These are phyloP conservation scores for Zoanthus gigantus DNA, from an alignment of 92 coral and sea anemone genomes.

Conservation along the genomic window DNA sequence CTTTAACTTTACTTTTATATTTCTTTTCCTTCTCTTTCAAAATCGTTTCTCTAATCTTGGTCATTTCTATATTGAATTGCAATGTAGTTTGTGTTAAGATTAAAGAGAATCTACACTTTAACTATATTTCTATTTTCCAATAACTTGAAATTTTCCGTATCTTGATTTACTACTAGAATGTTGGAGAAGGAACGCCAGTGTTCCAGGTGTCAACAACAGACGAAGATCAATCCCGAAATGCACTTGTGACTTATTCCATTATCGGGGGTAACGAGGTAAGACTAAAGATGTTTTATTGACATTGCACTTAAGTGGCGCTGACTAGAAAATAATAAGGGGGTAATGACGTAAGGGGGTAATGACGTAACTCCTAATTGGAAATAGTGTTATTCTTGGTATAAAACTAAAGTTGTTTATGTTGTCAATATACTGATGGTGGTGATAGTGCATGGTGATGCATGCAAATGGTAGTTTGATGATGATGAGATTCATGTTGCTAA, in stretches of 20 bases:
- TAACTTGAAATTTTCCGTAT: background rate
- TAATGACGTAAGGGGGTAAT: background rate
- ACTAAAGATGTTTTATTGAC: background rate
- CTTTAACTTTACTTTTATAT: background rate
- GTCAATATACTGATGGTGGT: background rate
- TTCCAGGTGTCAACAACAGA: conserved; percentile 81
- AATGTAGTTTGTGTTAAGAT: too few species aligned
- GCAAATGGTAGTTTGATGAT: background rate
- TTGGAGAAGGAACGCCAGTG: conserved; percentile 64
- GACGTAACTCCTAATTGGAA: background rate
- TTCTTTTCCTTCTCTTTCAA: background rate
- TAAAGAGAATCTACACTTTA: background rate
- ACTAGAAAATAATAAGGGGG: background rate
- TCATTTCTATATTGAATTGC: too few species aligned
- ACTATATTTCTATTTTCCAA: background rate
- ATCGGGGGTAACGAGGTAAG: conserved; percentile 82
- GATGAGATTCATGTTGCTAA: conserved; percentile 9
- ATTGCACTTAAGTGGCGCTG: background rate
- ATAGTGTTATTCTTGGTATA: background rate
- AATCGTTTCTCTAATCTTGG: too few species aligned
- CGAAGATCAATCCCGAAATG: conserved; percentile 72
- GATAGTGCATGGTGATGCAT: background rate
- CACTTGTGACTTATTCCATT: conserved; percentile 74
- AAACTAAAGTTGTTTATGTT: background rate
- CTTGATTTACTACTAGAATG: conserved; percentile 58